Conservation (phyloP, 2,797 vertebrate species). For the Novumbra hubbsi region DNA sequence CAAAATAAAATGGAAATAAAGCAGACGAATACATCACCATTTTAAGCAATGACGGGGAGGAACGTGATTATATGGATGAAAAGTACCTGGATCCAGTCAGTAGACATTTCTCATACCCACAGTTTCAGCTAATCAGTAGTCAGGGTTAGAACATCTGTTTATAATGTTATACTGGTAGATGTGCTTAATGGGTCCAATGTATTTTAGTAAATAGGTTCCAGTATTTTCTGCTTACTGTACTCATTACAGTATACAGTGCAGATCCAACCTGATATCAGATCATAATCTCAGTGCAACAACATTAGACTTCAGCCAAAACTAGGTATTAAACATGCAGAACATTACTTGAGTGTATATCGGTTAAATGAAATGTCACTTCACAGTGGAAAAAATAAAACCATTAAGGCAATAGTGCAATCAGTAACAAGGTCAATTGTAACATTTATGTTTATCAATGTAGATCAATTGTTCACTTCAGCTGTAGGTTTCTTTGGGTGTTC, state of each 20-base stretch:
- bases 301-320: background rate
- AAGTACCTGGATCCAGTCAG: too few species aligned
- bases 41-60: too few species aligned
- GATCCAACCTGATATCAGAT: background rate
- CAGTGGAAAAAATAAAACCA: slow-evolving; percentile 10
- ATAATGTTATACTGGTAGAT: background rate
- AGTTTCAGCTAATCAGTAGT: too few species aligned
- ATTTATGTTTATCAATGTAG: background rate
- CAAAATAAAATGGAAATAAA: too few species aligned
- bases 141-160: too few species aligned
- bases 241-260: background rate
- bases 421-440: slow-evolving; percentile 11
- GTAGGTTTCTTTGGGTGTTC: background rate
- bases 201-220: background rate
- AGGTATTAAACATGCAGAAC: background rate
- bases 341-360: slow-evolving; percentile 13
- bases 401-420: slow-evolving; percentile 11
- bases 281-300: slow-evolving; percentile 1
- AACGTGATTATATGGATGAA: too few species aligned
- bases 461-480: background rate
- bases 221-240: background rate
- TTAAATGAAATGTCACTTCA: background rate
- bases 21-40: too few species aligned
- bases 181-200: background rate
- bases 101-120: too few species aligned